Conservation (phyloP, 1,140 invertebrate genomes). For the Euborellia annulipes region DNA sequence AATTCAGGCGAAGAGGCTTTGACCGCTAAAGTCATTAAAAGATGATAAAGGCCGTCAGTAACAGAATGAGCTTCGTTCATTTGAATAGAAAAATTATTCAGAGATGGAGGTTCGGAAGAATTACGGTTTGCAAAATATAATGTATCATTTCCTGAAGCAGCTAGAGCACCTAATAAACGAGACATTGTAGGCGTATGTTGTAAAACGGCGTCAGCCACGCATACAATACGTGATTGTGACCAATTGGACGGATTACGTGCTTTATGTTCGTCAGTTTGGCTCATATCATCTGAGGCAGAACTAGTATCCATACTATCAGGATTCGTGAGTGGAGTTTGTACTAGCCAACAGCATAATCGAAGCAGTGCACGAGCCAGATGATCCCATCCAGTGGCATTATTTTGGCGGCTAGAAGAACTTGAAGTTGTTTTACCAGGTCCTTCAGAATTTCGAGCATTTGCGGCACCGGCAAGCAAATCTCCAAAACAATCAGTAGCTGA, state of each 20-base stretch:
- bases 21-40: constrained; percentile 52
- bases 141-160: constrained; percentile 49
- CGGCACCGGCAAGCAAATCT: constrained; percentile 43
- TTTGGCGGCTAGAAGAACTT: constrained; percentile 36
- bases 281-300: constrained; percentile 14
- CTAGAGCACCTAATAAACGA: constrained; percentile 56
- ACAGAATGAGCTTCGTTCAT: constrained; percentile 48
- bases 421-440: constrained; percentile 40
- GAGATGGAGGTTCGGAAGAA: constrained; percentile 12
- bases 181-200: constrained; percentile 67
- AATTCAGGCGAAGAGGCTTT: constrained; percentile 53
- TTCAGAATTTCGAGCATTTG: constrained; percentile 41
- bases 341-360: constrained; percentile 35
- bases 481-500: constrained; percentile 29
- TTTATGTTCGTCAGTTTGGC: constrained; percentile 67
- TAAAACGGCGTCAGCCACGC: constrained; percentile 33
- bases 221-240: constrained; percentile 15
- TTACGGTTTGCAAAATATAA: constrained; percentile 33
- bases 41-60: constrained; percentile 67
- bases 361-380: constrained; percentile 49
- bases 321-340: constrained; percentile 26
- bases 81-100: constrained; percentile 23
- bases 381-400: constrained; percentile 43
- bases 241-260: constrained; percentile 21
- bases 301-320: constrained; percentile 25